Conservation (phyloP, 2,888 invertebrate species). For the Microctonus hyperodae region DNA sequence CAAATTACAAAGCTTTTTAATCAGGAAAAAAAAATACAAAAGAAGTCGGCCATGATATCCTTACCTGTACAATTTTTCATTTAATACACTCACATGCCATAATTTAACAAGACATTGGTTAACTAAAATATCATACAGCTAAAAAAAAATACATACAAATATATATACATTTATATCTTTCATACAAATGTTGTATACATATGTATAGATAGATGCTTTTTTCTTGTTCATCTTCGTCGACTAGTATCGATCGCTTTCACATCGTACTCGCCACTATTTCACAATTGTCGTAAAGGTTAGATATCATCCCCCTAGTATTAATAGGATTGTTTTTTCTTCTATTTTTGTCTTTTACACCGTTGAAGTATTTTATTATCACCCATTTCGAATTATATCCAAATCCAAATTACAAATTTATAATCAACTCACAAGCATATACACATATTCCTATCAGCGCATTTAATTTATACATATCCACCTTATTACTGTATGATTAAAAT, state of each 20-base stretch:
- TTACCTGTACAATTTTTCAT: too few species aligned
- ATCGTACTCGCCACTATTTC: background rate
- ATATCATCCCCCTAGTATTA: background rate
- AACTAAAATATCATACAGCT: background rate
- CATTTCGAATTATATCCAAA: too few species aligned
- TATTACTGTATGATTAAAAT: too few species aligned
- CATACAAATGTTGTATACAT: background rate
- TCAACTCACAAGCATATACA: too few species aligned
- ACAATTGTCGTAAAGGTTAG: conserved; percentile 9
- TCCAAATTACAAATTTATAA: too few species aligned
- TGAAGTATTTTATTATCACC: background rate
- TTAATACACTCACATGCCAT: too few species aligned
- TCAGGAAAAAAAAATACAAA: too few species aligned
- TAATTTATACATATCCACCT: too few species aligned
- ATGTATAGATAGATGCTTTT: background rate
- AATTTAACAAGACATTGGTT: background rate
- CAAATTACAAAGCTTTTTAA: too few species aligned
- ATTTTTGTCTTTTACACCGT: background rate
- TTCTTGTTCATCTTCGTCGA: background rate
- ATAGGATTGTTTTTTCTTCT: background rate
- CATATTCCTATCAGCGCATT: too few species aligned
- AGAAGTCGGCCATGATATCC: too few species aligned
- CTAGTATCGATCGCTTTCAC: conserved; percentile 10
- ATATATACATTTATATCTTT: background rate
- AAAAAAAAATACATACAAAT: background rate